Percentiles rank a stretch among this genome's conserved stretches.
phyloP scores from a whole-genome alignment of 2,797 vertebrate genomes.

The Siniperca obscura region DNA sequence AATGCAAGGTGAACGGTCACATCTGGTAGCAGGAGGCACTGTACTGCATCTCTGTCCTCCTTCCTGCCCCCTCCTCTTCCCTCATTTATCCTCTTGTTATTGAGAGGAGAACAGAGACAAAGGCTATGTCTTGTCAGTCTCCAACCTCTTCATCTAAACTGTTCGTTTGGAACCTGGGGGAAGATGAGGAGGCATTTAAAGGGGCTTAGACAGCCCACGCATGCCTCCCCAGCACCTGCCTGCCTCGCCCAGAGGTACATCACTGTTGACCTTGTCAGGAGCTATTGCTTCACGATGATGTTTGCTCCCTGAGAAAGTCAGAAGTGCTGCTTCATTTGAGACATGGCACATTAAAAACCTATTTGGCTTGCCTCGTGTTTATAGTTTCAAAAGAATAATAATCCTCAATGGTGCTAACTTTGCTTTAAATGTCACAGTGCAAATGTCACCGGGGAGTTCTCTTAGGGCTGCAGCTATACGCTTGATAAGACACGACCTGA shows the following conservation, averaged over 20 bases:
- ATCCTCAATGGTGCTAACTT: constrained; percentile 30
- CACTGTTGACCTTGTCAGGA: constrained; percentile 69
- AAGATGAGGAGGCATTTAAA: constrained; percentile 60
- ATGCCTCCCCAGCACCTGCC: constrained; percentile 35
- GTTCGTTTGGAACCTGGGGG: constrained; percentile 53
- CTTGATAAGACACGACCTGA: constrained; percentile 37
- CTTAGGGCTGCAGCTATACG: constrained; percentile 3
- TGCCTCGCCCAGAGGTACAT: constrained; percentile 44
- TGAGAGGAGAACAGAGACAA: constrained; percentile 37
- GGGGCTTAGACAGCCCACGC: constrained; percentile 33
- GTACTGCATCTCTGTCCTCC: constrained; percentile 13
- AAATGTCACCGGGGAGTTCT: constrained; percentile 46
- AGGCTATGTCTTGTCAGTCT: constrained; percentile 29
- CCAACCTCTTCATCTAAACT: constrained; percentile 46
- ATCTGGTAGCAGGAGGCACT: constrained; percentile 38
- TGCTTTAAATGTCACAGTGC: constrained; percentile 57
- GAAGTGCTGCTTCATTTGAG: constrained; percentile 53
- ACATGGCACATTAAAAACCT: constrained; percentile 57
- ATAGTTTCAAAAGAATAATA: constrained; percentile 47
- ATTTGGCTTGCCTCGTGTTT: constrained; percentile 41
- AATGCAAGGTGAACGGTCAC: constrained; percentile 54
- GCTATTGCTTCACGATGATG: constrained; percentile 48
- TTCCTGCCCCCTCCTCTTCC: neutral
- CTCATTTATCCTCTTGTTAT: constrained; percentile 13
- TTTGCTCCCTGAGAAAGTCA: constrained; percentile 56